Percentiles rank a stretch among this genome's conserved stretches.
phyloP scores from a whole-genome alignment of 2,113 vertebrate species.

The Cynoglossus semilaevis region DNA sequence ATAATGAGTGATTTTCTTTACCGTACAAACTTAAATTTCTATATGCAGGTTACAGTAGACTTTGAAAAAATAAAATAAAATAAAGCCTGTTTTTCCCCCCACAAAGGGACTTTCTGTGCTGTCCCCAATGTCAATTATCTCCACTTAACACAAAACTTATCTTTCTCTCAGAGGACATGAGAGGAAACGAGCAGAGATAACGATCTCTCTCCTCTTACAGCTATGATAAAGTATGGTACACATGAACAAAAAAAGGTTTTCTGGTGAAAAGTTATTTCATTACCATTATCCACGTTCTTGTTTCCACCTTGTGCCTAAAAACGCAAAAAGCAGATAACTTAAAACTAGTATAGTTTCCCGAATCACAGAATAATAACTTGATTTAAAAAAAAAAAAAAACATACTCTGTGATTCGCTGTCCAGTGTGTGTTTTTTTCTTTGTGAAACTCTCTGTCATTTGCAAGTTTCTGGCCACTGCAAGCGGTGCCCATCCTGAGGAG shows the following conservation, averaged over 20 bases:
- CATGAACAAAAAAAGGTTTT: neutral
- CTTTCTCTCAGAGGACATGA: constrained; percentile 22
- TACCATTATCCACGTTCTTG: constrained; percentile 36
- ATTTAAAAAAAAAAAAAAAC: neutral
- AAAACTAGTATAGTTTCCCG: no score
- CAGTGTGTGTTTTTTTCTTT: constrained; percentile 24
- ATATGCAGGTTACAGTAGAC: no score
- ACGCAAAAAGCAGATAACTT: neutral
- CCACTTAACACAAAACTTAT: constrained; percentile 21
- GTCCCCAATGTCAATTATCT: neutral
- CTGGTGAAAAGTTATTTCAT: neutral
- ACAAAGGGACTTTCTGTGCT: no score
- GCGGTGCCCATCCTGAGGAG: constrained; percentile 73
- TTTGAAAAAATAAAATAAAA: no score
- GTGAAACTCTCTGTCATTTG: constrained; percentile 8
- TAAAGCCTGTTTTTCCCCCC: no score
- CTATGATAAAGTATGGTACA: neutral
- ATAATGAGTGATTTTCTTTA: no score
- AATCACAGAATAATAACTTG: neutral
- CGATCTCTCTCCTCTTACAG: constrained; percentile 18
- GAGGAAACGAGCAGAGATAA: constrained; percentile 56
- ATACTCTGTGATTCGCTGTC: no score
- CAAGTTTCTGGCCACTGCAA: constrained; percentile 64
- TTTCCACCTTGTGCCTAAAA: constrained; percentile 42
- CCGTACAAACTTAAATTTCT: no score